A percentile compares a stretch with the other conserved stretches of the same genome.
Evolutionary conservation across 2,888 invertebrate genomes (phyloP).

Genomic region (Beris chalybata): DNA sequence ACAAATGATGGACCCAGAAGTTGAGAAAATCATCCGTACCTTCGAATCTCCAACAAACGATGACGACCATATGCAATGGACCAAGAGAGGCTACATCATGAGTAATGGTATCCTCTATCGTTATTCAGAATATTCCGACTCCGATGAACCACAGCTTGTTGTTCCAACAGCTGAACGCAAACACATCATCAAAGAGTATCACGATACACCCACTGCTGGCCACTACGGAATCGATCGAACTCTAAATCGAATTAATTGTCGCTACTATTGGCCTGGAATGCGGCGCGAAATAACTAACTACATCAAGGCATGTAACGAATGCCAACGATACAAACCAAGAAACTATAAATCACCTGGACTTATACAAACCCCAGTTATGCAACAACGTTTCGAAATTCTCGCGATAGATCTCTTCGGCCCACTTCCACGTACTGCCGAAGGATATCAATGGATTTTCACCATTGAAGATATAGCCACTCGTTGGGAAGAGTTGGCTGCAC

Average conservation of each 20-base stretch:
- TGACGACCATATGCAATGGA: neutral
- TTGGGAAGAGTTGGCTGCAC: conserved; percentile 46
- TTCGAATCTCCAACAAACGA: conserved; percentile 27
- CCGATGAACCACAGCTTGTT: conserved; percentile 20
- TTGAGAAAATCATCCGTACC: conserved; percentile 45
- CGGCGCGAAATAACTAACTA: conserved; percentile 39
- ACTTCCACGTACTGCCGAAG: conserved; percentile 39
- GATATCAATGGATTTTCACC: conserved; percentile 43
- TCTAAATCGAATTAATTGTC: conserved; percentile 34
- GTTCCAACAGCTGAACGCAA: conserved; percentile 33
- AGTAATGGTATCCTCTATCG: conserved; percentile 41
- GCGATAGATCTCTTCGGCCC: conserved; percentile 42
- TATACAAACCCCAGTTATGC: conserved; percentile 42
- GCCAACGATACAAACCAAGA: conserved; percentile 42
- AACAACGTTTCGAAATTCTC: conserved; percentile 41
- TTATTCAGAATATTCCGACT: conserved; percentile 13
- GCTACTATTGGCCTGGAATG: conserved; percentile 44
- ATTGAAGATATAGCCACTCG: conserved; percentile 44
- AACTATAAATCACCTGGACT: conserved; percentile 42
- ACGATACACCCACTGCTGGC: conserved; percentile 39
- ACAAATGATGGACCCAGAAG: no score
- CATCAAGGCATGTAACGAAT: conserved; percentile 42
- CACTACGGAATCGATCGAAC: conserved; percentile 46
- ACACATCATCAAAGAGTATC: conserved; percentile 38
- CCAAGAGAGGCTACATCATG: conserved; percentile 40